Base-by-base conservation (phyloP, 1,140 invertebrate species). In the Sarcophaga peregrina region DNA sequence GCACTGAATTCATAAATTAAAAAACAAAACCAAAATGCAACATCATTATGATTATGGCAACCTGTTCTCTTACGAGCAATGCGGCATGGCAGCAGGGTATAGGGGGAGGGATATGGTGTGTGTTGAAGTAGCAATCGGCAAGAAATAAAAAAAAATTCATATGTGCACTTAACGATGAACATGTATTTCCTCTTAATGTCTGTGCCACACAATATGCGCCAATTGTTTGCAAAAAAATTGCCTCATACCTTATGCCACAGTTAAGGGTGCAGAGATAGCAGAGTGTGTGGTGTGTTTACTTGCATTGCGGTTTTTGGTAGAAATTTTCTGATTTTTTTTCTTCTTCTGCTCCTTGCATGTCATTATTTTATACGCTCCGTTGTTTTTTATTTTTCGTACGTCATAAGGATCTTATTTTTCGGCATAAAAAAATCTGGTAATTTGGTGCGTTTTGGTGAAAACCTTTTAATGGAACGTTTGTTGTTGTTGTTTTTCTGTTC, bases 1-100 rank as follows among this genome's bases (percentile, higher is more conserved):
- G 82, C 48, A 37, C 25, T 37, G 25, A 52, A 17, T 50, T 78
- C 75, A 78, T 78, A 78, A 78, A 50, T 78, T 50, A 78, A 50
- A 20, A 15, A 37, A 37, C 25, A 74, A 75, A 50, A n/a, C n/a
- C 62, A n/a, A 20, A 78, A 50, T 78, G 75, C 75, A 78, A 7
- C 54, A 58, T 58, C 54, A 58, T 58, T 58, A 58, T 20, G 17
- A 25, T 68, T 25, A 68, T 25, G 17, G 17, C 62, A 68, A 68
- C 62, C 62, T 68, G 62, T 68, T 68, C 25, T 68, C 9, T 68
- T 68, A 20, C 8, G 7, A 15, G 25, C 4, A 37, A 37, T 37
- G 4, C 1, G 25, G 4, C 25, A 37, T 37, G 25, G 25, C 25
- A 37, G 25, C 25, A 37, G 25, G 25, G 25, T 37, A 37, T 37